A percentile compares a stretch with the other conserved stretches of the same genome.
Evolutionary conservation across 2,797 vertebrate species (phyloP).

Genomic region (Choloepus didactylus): DNA sequence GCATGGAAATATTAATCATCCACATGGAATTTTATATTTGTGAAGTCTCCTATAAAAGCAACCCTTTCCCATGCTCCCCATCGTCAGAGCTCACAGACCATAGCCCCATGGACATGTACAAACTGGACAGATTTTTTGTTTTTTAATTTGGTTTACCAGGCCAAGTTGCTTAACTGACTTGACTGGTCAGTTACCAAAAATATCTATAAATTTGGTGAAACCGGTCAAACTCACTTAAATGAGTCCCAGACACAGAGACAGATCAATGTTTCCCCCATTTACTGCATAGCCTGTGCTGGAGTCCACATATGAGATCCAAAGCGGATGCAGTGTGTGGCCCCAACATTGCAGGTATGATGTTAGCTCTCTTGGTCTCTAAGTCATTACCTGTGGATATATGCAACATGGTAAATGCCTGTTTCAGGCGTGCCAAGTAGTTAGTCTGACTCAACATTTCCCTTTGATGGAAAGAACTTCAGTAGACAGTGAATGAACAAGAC

Average conservation of each 20-base stretch:
- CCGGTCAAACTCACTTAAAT: slow-evolving; percentile 36
- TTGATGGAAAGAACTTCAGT: neutral
- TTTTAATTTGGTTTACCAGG: neutral
- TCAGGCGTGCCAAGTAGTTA: neutral
- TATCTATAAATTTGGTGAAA: neutral
- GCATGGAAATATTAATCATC: slow-evolving; percentile 29
- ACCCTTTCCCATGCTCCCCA: neutral
- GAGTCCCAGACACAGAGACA: neutral
- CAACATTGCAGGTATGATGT: neutral
- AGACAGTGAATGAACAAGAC: neutral
- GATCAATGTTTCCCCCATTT: neutral
- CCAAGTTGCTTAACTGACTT: slow-evolving; percentile 52
- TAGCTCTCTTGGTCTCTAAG: neutral
- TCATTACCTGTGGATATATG: neutral
- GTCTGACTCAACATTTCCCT: slow-evolving; percentile 49
- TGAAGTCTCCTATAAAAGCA: slow-evolving; percentile 10
- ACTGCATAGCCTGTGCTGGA: neutral
- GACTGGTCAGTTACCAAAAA: neutral
- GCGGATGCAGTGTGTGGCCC: neutral
- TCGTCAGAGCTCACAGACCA: neutral
- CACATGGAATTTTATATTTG: slow-evolving; percentile 48
- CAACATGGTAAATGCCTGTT: neutral
- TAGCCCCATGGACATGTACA: neutral
- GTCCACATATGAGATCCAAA: neutral
- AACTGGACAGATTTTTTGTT: neutral